Base-by-base conservation (phyloP, 2,797 vertebrate species). In the Epinephelus malabaricus region DNA sequence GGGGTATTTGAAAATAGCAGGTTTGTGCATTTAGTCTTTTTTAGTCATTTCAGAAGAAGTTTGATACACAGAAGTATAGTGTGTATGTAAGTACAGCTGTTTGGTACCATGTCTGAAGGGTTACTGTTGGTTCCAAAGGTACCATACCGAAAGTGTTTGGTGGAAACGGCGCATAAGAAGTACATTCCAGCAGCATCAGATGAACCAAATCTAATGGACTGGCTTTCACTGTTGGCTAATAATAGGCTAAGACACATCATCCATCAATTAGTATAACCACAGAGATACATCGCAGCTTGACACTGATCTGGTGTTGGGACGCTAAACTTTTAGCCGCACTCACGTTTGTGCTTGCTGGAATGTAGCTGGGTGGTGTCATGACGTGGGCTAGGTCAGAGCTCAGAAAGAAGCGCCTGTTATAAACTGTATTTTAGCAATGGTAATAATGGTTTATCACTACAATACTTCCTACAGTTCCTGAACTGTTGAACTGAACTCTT, bases 271-370 rank as follows among this genome's bases (percentile, higher is more conserved):
- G 5, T 19, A 21, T 30, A 54, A 64, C 66, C 21, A 49, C 70
- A 81, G 58, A 82, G 69, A 73, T 38, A 59, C 51, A 51, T 15
- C 1, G 21, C 46, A 53, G 69, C 53, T 46, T 27, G 45, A 47
- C 34, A 46, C 45, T 14, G 62, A 61, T 61, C 49, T 75, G 25
- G 5, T 25, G 43, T 49, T 17, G 34, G 19, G 58, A 47, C 55
- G 65, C 49, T 25, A 27, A 49, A 45, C 2, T 47, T 4, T 23
- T 0, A 38, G 25, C 56, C 49, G 46, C 65, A 55, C 46, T 55
- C 4, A 40, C 46, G 58, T 64, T 53, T 45, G 19, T 46, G 69
- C 27, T 12, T 12, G 55, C 54, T 40, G 56, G 45, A 59, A 51
- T 69, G 45, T 38, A 7, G 46, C 61, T 17, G 21, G 40, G 19